These are phyloP conservation scores for Pelodiscus sinensis DNA, from an alignment of 2,113 vertebrate species.

Conservation along the genomic window DNA sequence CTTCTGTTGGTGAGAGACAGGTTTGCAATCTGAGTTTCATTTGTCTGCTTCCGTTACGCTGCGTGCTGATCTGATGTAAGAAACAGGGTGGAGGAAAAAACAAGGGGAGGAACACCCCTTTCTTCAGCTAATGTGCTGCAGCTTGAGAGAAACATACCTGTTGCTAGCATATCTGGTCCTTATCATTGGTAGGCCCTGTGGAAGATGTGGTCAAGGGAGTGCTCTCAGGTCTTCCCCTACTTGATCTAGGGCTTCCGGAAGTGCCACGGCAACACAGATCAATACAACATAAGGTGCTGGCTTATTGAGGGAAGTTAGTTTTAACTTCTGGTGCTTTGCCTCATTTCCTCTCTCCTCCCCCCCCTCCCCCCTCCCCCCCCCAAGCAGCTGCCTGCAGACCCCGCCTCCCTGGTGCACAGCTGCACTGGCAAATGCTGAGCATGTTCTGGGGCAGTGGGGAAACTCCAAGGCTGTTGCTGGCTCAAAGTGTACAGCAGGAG, in stretches of 20 bases:
- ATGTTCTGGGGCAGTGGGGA: accelerated
- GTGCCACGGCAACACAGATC: background rate
- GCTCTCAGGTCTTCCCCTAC: background rate
- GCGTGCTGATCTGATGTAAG: background rate
- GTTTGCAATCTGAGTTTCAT: no score
- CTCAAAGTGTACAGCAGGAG: no score
- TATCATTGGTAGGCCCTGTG: background rate
- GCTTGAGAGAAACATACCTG: background rate
- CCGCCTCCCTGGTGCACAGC: accelerated
- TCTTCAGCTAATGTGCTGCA: background rate
- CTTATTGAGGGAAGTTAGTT: background rate
- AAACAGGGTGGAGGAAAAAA: background rate
- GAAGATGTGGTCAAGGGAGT: background rate
- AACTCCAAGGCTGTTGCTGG: background rate
- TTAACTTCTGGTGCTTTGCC: background rate
- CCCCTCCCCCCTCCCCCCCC: no score
- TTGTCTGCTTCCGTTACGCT: no score
- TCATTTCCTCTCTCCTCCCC: background rate
- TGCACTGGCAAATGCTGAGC: background rate
- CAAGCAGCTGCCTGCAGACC: background rate
- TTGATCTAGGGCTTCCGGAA: background rate
- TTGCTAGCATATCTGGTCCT: background rate
- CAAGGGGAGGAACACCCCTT: background rate
- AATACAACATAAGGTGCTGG: background rate
- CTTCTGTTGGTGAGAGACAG: no score